Conservation (phyloP, 2,888 invertebrate species). For the Neelides folsomi region DNA sequence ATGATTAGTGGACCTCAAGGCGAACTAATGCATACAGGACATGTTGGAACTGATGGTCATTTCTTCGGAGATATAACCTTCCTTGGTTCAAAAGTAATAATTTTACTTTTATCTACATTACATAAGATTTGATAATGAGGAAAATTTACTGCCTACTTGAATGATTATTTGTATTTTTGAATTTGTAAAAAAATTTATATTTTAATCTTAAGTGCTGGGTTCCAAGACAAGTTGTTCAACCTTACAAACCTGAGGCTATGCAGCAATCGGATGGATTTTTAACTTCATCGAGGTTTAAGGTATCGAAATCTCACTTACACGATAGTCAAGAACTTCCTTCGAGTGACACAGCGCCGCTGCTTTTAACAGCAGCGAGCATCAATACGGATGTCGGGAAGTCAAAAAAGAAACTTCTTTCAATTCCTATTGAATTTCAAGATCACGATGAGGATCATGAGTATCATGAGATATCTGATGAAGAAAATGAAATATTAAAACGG, state of each 20-base stretch:
- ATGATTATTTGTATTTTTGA: not conserved
- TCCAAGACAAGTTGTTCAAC: conserved; percentile 32
- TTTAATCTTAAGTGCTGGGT: conserved; percentile 24
- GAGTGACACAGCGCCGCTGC: conserved; percentile 30
- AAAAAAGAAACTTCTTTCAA: conserved; percentile 6
- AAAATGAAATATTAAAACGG: conserved; percentile 39
- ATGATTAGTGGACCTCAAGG: conserved; percentile 97
- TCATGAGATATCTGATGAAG: conserved; percentile 71
- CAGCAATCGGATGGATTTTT: not conserved
- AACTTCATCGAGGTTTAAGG: conserved; percentile 2
- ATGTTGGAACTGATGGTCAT: conserved; percentile 92
- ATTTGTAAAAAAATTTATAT: not conserved
- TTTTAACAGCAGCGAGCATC: conserved; percentile 24
- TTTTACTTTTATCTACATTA: too few species aligned
- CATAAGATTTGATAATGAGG: not conserved
- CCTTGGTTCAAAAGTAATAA: conserved; percentile 45
- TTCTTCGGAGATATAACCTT: conserved; percentile 87
- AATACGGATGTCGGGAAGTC: conserved; percentile 19
- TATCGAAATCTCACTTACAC: conserved; percentile 4
- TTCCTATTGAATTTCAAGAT: conserved; percentile 3
- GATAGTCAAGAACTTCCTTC: conserved; percentile 16
- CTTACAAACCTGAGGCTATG: conserved; percentile 28
- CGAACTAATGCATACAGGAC: conserved; percentile 88
- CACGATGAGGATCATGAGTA: conserved; percentile 52
- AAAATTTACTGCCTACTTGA: not conserved